Evolutionary conservation across 2,797 vertebrate genomes (phyloP), one percentile per base, ranked within the genome.

Genomic region (Vireo griseus): DNA sequence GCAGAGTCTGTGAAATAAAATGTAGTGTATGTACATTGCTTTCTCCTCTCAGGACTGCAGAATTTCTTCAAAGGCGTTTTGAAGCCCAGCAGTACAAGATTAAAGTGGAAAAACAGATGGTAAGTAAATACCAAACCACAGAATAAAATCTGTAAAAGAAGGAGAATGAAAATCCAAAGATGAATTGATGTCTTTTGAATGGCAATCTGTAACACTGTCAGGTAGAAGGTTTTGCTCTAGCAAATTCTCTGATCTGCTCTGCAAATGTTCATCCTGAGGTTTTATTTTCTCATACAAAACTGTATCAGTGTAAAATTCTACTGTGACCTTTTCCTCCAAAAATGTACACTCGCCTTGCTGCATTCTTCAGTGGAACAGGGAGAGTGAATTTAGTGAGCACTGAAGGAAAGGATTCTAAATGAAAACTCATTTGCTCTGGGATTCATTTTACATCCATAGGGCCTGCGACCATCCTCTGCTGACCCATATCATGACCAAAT

Each of bases 31-130:
- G 28, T 74, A 75, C 9, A 33, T 59, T 45, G 18, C 84, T 92
- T 61, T 96, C 52, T 96, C 92, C 40, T 86, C 69, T 90, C 93
- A 99, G 99, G 95, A 97, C 98, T 94, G 97, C 97, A 13, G 99
- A 99, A 48, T 99, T 99, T 81, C 98, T 99, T 85, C 99, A 99
- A 96, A 98, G 99, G 94, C 98, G 97, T 94, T 97, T 96, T 17
- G 98, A 99, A 93, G 99, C 99, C 59, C 98, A 98, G 88, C 98
- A 98, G 89, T 99, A 99, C 97, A 99, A 99, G 94, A 95, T 99
- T 95, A 98, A 99, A 97, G 99, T 98, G 65, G 98, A 99, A 97
- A 99, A 99, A 90, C 99, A 99, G 88, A 97, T 99, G 98, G 99
- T 99, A 94, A 97, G 98, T 95, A 77, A 95, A 88, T 65, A 85